phyloP scores from a whole-genome alignment of 2,888 invertebrate species.

The Scaptomyza reducta region DNA sequence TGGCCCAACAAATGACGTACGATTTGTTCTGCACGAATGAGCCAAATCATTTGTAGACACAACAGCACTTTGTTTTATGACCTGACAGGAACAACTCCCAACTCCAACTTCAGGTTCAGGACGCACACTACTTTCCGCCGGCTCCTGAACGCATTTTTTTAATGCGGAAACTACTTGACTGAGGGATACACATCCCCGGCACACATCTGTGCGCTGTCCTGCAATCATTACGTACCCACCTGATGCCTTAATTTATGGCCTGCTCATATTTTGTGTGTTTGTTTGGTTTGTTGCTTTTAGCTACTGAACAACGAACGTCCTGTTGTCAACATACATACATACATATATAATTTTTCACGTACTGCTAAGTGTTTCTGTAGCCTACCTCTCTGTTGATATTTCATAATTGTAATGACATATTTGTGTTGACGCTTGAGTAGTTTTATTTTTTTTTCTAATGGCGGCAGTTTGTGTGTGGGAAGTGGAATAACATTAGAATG shows the following conservation, averaged over 20 bases:
- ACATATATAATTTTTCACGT: slow-evolving; percentile 69
- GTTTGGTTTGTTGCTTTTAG: slow-evolving; percentile 33
- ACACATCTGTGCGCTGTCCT: slow-evolving; percentile 33
- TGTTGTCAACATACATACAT: slow-evolving; percentile 27
- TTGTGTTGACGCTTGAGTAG: slow-evolving; percentile 60
- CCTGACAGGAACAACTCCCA: slow-evolving; percentile 53
- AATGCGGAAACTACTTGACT: slow-evolving; percentile 32
- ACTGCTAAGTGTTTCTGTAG: slow-evolving; percentile 63
- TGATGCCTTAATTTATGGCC: slow-evolving; percentile 71
- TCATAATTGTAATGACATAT: slow-evolving; percentile 74
- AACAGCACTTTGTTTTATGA: slow-evolving; percentile 74
- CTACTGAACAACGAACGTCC: slow-evolving; percentile 22
- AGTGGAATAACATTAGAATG: neutral
- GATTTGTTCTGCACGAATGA: slow-evolving; percentile 79
- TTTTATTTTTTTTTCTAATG: slow-evolving; percentile 67
- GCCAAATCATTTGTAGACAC: slow-evolving; percentile 77
- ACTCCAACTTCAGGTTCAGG: slow-evolving; percentile 26
- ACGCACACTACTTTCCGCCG: slow-evolving; percentile 4
- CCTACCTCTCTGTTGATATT: slow-evolving; percentile 46
- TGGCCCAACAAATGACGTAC: slow-evolving; percentile 75
- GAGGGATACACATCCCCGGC: slow-evolving; percentile 2
- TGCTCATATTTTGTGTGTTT: slow-evolving; percentile 54
- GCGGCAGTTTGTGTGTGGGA: neutral
- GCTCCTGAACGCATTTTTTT: slow-evolving; percentile 56
- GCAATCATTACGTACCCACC: slow-evolving; percentile 51